These are phyloP conservation scores for Paralinhomoeus sp. DNA, from an alignment of 2,888 invertebrate species.

Conservation along the genomic window DNA sequence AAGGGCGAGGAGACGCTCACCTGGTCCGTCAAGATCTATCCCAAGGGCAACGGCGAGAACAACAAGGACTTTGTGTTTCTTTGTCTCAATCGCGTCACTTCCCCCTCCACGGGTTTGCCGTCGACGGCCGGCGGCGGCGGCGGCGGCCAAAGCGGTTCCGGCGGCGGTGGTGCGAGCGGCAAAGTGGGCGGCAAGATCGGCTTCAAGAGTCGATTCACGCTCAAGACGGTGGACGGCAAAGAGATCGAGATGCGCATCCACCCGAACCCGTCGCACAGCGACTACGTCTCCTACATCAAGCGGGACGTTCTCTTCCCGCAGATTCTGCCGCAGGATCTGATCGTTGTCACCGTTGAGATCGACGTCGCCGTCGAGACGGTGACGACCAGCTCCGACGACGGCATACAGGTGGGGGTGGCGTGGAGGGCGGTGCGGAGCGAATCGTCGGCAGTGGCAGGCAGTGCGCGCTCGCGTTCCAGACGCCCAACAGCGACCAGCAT, in stretches of 20 bases:
- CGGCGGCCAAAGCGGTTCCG: not conserved
- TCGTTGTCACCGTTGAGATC: slow-evolving; percentile 24
- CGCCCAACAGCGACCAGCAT: slow-evolving; percentile 9
- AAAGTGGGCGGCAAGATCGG: slow-evolving; percentile 8
- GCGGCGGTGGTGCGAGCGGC: not conserved
- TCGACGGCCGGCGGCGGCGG: not conserved
- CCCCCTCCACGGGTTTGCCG: not conserved
- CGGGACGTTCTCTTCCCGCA: slow-evolving; percentile 24
- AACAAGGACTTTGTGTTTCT: slow-evolving; percentile 26
- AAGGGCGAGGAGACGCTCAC: slow-evolving; percentile 16
- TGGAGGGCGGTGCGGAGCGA: too few relatives aligned
- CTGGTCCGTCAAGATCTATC: slow-evolving; percentile 26
- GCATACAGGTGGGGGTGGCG: slow-evolving; percentile 6
- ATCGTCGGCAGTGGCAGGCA: too few relatives aligned
- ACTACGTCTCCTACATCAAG: slow-evolving; percentile 25
- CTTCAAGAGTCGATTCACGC: slow-evolving; percentile 20
- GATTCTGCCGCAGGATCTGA: slow-evolving; percentile 22
- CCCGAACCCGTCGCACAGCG: slow-evolving; percentile 25
- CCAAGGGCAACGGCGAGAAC: slow-evolving; percentile 24
- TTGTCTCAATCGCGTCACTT: slow-evolving; percentile 20
- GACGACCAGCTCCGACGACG: slow-evolving; percentile 19
- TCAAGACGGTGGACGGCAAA: slow-evolving; percentile 21
- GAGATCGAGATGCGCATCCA: slow-evolving; percentile 24
- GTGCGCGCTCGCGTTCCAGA: too few relatives aligned
- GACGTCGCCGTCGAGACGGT: slow-evolving; percentile 26